Base-by-base conservation (phyloP, 2,888 invertebrate genomes). In the Microplitis manilae region DNA sequence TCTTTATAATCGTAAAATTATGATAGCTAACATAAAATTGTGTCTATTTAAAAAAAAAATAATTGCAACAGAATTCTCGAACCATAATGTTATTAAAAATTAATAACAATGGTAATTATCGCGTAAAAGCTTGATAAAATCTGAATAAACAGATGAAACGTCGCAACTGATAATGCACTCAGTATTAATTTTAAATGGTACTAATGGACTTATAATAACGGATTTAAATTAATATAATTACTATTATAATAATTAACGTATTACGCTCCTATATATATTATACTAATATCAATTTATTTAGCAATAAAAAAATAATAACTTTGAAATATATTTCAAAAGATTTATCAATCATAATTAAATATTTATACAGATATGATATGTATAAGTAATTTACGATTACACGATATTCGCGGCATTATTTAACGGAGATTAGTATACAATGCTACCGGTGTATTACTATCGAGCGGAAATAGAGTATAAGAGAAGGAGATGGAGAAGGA, bases 401-500 rank as follows among this genome's bases (percentile, higher is more conserved):
- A 50, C 2, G 13, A 13, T 50, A 30, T 30, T 30, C 2, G 30
- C 30, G 30, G 4, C 2, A 30, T 30, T 30, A 30, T 30, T 30
- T 2, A 30, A 13, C 9, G 50, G 50, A 50, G 50, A 72, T 67
- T 50, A 40, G 20, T 64, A 65, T 67, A 67, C 64, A 40, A 67
- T 65, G 9, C 50, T 65, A 50, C 73, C 65, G 73, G 65, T 20
- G 73, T 65, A 62, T 39, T 62, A 62, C 17, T 30, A 30, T 72
- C 5, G 13, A 20, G 40, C 15, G 39, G 17, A 41, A 7, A 59
- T n/a, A 50, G 50, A 20, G 59, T 81, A 83, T 80, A 82, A 77
- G 81, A 80, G 75, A 68, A 78, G 20, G 17, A 73, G 75, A 77
- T 50, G 50, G 50, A 50, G 13, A 13, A 50, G 50, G 50, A 50